phyloP scores from a whole-genome alignment of 1,140 invertebrate genomes.

The Chironomus striatipennis region DNA sequence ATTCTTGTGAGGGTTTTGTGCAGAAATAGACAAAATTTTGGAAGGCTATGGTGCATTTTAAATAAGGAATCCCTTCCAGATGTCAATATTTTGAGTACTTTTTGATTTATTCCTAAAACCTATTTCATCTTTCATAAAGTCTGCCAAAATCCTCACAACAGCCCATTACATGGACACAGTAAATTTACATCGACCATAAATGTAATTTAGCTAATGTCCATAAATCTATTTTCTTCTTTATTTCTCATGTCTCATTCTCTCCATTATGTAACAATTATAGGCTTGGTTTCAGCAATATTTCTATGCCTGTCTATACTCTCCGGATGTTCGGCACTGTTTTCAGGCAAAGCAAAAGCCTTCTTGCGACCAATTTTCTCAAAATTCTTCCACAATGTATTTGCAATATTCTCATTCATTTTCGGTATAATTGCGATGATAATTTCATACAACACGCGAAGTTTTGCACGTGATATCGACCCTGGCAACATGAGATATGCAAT shows the following conservation, averaged over 20 bases:
- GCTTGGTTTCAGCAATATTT: constrained; percentile 33
- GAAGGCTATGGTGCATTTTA: too few species aligned
- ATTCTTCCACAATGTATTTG: constrained; percentile 35
- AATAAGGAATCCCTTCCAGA: too few species aligned
- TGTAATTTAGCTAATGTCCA: not conserved
- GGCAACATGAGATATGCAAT: constrained; percentile 27
- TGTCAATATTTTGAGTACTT: too few species aligned
- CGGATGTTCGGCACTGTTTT: constrained; percentile 34
- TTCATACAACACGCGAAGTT: constrained; percentile 35
- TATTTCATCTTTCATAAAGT: too few species aligned
- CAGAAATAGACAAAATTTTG: too few species aligned
- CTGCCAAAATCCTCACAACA: not conserved
- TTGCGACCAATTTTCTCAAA: constrained; percentile 35
- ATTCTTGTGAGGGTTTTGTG: not conserved
- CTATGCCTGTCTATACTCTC: constrained; percentile 33
- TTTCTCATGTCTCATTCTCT: not conserved
- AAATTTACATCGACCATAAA: too few species aligned
- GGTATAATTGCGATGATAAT: constrained; percentile 35
- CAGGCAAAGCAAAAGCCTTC: constrained; percentile 31
- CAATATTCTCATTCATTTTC: constrained; percentile 34
- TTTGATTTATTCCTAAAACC: too few species aligned
- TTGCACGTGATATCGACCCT: constrained; percentile 29
- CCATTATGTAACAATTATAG: constrained; percentile 28
- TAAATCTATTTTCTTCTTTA: too few species aligned
- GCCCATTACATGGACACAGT: not conserved